Base-by-base conservation (phyloP, 2,888 invertebrate species). In the Sepioteuthis lessoniana region DNA sequence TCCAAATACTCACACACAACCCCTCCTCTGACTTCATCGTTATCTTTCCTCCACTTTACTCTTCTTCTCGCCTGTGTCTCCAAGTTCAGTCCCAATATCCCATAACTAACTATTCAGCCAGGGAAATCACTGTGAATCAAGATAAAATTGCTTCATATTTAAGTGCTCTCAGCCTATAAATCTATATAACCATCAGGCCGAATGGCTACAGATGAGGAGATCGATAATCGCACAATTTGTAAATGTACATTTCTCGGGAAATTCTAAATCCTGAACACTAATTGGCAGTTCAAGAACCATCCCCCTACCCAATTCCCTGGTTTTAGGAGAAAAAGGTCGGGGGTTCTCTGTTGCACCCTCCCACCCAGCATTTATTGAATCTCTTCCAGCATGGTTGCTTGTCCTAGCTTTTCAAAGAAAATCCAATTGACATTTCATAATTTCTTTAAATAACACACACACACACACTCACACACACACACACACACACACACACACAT, bases 161-260 rank as follows among this genome's bases (percentile, higher is more conserved):
- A 76, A 60, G 60, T 19, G n/a, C n/a, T 76, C 16, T 76, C 76
- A 76, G n/a, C n/a, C n/a, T 76, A 76, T 76, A 76, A 16, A 76
- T 76, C 10, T 76, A n/a, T 76, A n/a, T 60, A 60, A 31, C 1
- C n/a, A 76, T 76, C n/a, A 76, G 76, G 25, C 60, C 31, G 60
- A 60, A 60, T 60, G 31, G 76, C n/a, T n/a, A 76, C 76, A 76
- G 76, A 76, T 10, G n/a, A 76, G n/a, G 76, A 76, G 16, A n/a
- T 76, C 76, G n/a, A 76, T 76, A 76, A 76, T 76, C 76, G 19
- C 76, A 76, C 76, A 76, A 76, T 76, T 76, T 76, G 76, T 76
- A 76, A 76, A 76, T 76, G 76, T 76, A 76, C 76, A 76, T 76
- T 76, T n/a, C 76, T 76, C n/a, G n/a, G n/a, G 76, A 76, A 76